phyloP scores from a whole-genome alignment of 2,797 vertebrate species.

The Smutsia temminckii region DNA sequence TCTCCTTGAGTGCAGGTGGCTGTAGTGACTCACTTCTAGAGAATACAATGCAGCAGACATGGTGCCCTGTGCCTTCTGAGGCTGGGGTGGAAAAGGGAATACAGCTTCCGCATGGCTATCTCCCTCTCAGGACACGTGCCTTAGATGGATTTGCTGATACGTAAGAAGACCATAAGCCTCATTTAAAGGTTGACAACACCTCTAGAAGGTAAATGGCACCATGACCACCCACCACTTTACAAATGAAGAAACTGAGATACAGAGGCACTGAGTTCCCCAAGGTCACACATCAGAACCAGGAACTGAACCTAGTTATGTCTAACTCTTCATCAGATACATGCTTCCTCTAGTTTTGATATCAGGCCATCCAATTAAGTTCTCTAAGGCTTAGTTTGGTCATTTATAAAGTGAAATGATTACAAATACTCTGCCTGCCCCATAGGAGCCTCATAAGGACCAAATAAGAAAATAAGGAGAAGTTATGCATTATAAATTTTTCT shows the following conservation, averaged over 20 bases:
- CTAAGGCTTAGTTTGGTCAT: background rate
- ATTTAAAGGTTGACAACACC: background rate
- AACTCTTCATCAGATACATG: background rate
- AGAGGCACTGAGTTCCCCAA: background rate
- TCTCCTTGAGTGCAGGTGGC: background rate
- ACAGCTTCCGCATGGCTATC: background rate
- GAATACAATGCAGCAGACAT: no score
- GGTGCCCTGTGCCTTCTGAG: background rate
- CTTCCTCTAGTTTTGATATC: background rate
- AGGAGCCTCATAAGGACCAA: background rate
- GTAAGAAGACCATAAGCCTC: background rate
- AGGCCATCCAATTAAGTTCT: background rate
- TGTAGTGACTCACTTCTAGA: background rate
- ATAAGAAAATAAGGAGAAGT: background rate
- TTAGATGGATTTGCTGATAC: background rate
- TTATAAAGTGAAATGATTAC: background rate
- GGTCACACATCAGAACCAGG: background rate
- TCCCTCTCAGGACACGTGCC: background rate
- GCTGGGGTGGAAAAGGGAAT: background rate
- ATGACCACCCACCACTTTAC: background rate
- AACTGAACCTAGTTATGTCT: background rate
- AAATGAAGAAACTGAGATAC: background rate
- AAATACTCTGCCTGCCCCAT: background rate
- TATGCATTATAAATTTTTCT: conserved; percentile 5
- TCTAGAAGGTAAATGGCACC: background rate